phyloP scores from a whole-genome alignment of 2,113 vertebrate genomes.

The Garra rufa region DNA sequence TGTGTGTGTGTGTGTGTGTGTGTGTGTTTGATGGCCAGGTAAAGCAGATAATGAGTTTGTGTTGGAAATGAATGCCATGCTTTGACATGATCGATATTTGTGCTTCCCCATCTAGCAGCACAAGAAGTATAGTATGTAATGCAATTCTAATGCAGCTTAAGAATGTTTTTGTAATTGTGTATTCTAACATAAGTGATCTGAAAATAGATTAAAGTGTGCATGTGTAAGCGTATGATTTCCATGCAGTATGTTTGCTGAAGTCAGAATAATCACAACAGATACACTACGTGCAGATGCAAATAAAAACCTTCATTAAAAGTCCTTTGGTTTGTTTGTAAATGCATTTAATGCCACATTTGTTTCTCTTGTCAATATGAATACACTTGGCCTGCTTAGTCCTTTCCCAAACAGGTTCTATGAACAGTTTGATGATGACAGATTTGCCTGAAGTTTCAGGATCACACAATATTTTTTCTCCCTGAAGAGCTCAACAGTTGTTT shows the following conservation, averaged over 20 bases:
- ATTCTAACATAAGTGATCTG: not conserved
- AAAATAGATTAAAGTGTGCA: not conserved
- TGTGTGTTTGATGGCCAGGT: conserved; percentile 27
- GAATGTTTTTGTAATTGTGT: not conserved
- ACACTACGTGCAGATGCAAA: conserved; percentile 2
- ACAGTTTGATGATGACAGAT: not conserved
- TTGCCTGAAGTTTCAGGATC: not conserved
- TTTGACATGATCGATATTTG: not conserved
- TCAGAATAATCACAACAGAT: not conserved
- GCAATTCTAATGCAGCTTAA: conserved; percentile 3
- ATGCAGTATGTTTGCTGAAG: not conserved
- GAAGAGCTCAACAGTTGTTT: not conserved
- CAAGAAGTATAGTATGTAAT: not conserved
- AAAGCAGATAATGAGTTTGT: not conserved
- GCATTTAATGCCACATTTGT: not conserved
- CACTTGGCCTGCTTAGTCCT: not conserved
- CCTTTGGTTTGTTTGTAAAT: not conserved
- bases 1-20: not conserved
- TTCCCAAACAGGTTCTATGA: not conserved
- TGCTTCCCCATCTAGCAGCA: not conserved
- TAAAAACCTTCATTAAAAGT: not conserved
- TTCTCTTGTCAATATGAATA: not conserved
- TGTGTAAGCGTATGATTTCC: not conserved
- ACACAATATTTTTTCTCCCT: not conserved
- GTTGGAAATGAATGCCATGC: conserved; percentile 4